These are phyloP conservation scores for Drosophila willistoni DNA, from an alignment of 1,140 invertebrate genomes.

Conservation along the genomic window DNA sequence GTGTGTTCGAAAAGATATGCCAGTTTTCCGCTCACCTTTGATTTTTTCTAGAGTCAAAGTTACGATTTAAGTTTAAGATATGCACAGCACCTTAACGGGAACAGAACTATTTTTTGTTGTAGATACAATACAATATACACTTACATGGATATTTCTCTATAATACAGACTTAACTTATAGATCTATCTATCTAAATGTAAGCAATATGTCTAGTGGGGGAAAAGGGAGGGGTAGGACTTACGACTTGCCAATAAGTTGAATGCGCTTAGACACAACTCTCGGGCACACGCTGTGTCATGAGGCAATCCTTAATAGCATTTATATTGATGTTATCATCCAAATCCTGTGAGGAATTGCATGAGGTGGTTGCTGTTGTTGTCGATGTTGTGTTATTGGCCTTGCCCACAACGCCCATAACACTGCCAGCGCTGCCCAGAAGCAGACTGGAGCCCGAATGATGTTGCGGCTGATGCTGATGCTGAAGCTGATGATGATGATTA, in stretches of 20 bases:
- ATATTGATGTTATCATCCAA: slow-evolving; percentile 82
- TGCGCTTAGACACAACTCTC: slow-evolving; percentile 76
- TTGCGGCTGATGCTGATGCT: slow-evolving; percentile 43
- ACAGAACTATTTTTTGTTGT: slow-evolving; percentile 23
- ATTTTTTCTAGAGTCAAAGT: slow-evolving; percentile 2
- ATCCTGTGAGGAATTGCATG: slow-evolving; percentile 79
- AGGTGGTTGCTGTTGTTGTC: slow-evolving; percentile 71
- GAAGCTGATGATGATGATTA: slow-evolving; percentile 52
- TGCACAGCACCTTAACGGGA: slow-evolving; percentile 66
- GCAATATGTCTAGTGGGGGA: slow-evolving; percentile 18
- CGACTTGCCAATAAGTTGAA: background rate
- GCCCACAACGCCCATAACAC: slow-evolving; percentile 66
- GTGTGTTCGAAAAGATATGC: slow-evolving; percentile 54
- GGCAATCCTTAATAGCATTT: slow-evolving; percentile 82
- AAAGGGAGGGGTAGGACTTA: slow-evolving; percentile 12
- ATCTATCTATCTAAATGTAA: slow-evolving; percentile 23
- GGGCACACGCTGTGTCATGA: slow-evolving; percentile 82
- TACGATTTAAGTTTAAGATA: slow-evolving; percentile 30
- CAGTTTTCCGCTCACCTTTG: background rate
- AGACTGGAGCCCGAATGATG: slow-evolving; percentile 70
- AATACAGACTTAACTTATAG: slow-evolving; percentile 25
- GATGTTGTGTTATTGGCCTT: slow-evolving; percentile 45
- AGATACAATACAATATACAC: slow-evolving; percentile 33
- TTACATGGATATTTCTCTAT: slow-evolving; percentile 14
- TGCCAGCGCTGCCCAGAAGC: slow-evolving; percentile 68